Evolutionary conservation across 2,113 vertebrate species (phyloP).

Genomic region (Phyllostomus hastatus): DNA sequence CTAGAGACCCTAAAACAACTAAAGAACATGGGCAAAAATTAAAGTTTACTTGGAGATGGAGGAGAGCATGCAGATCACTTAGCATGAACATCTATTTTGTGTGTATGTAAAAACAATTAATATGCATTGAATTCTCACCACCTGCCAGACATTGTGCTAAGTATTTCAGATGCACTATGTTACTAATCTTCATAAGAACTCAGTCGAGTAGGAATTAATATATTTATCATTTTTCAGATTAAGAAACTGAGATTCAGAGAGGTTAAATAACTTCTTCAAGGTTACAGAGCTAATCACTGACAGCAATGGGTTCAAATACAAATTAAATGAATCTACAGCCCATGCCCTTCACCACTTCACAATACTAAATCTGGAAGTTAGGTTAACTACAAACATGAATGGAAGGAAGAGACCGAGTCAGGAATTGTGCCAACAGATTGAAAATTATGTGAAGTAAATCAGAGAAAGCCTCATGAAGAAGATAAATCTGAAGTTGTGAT

Average conservation of each 20-base stretch:
- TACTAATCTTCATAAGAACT: background rate
- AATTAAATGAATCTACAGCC: background rate
- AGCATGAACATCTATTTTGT: background rate
- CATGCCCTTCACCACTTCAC: background rate
- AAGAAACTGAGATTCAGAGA: background rate
- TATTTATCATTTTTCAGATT: background rate
- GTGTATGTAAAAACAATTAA: background rate
- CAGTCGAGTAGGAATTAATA: background rate
- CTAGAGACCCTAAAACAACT: background rate
- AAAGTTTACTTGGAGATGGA: background rate
- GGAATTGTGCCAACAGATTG: background rate
- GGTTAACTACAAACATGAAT: background rate
- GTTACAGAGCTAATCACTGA: background rate
- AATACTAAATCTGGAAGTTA: background rate
- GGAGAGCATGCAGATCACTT: background rate
- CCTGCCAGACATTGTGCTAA: background rate
- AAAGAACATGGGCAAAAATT: background rate
- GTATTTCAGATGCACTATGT: background rate
- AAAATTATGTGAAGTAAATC: constrained; percentile 9
- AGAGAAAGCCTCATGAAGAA: background rate
- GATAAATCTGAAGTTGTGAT: background rate
- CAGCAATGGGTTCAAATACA: background rate
- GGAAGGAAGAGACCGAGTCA: background rate
- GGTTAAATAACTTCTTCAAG: background rate
- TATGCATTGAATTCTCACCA: background rate